These are phyloP conservation scores for Lasioglossum leucozonium DNA, from an alignment of 2,888 invertebrate genomes.

Conservation along the genomic window DNA sequence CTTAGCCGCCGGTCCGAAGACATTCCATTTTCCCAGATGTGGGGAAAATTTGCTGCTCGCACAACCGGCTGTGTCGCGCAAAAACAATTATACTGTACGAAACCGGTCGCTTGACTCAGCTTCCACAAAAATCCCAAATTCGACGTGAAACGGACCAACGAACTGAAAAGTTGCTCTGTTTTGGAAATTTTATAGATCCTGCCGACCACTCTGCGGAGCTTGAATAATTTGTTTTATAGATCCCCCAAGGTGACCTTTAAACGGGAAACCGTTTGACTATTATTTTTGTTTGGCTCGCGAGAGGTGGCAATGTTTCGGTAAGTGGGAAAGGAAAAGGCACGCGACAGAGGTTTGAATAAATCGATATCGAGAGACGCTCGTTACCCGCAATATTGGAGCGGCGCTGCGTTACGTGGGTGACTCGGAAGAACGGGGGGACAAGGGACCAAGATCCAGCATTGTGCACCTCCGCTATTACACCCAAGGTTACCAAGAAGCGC, in stretches of 20 bases:
- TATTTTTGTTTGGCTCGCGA: neutral
- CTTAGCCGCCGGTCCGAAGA: slow-evolving; percentile 42
- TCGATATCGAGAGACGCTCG: slow-evolving; percentile 17
- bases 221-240: neutral
- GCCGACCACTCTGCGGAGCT: neutral
- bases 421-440: slow-evolving; percentile 47
- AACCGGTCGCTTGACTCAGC: neutral
- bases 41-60: neutral
- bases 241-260: neutral
- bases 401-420: slow-evolving; percentile 61
- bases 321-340: neutral
- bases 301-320: neutral
- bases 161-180: neutral
- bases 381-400: slow-evolving; percentile 19
- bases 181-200: neutral
- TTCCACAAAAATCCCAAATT: neutral
- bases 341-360: slow-evolving; percentile 14
- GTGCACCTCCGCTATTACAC: slow-evolving; percentile 72
- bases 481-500: slow-evolving; percentile 73
- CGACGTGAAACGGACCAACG: neutral
- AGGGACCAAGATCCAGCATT: slow-evolving; percentile 64
- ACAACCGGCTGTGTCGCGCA: neutral
- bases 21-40: slow-evolving; percentile 19
- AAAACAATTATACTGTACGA: neutral
- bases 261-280: neutral